phyloP scores from a whole-genome alignment of 2,888 invertebrate genomes.

The Drosophila fulvimacula region DNA sequence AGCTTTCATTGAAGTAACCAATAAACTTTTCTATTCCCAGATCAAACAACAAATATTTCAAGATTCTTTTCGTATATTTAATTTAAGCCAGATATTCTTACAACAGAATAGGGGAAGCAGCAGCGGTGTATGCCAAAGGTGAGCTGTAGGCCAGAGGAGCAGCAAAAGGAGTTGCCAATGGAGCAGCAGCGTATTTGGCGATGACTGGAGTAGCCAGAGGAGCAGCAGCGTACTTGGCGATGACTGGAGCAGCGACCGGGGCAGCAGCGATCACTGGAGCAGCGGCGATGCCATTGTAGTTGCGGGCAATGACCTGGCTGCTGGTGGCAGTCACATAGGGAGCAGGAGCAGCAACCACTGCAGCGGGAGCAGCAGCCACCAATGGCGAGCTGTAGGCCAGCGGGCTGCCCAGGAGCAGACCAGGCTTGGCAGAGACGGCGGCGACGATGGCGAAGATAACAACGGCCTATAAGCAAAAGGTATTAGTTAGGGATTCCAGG shows the following conservation, averaged over 20 bases:
- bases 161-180: slow-evolving; percentile 32
- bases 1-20: fast-evolving
- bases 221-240: slow-evolving; percentile 22
- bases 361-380: slow-evolving; percentile 30
- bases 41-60: not conserved
- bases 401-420: slow-evolving; percentile 36
- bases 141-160: slow-evolving; percentile 46
- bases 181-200: slow-evolving; percentile 39
- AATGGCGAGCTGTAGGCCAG: slow-evolving; percentile 38
- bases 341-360: slow-evolving; percentile 48
- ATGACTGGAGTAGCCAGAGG: slow-evolving; percentile 20
- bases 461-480: slow-evolving; percentile 43
- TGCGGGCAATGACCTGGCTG: slow-evolving; percentile 69
- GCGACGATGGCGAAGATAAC: slow-evolving; percentile 69
- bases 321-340: slow-evolving; percentile 68
- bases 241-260: slow-evolving; percentile 38
- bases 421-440: slow-evolving; percentile 66
- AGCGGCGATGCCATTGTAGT: slow-evolving; percentile 67
- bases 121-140: slow-evolving; percentile 37
- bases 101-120: slow-evolving; percentile 33
- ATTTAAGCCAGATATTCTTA: slow-evolving; percentile 8
- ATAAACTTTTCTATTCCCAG: not conserved
- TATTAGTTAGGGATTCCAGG: not conserved
- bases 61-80: slow-evolving; percentile 12
- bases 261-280: slow-evolving; percentile 40